Evolutionary conservation across 2,888 invertebrate species (phyloP).

Genomic region (Bedellia somnulentella): DNA sequence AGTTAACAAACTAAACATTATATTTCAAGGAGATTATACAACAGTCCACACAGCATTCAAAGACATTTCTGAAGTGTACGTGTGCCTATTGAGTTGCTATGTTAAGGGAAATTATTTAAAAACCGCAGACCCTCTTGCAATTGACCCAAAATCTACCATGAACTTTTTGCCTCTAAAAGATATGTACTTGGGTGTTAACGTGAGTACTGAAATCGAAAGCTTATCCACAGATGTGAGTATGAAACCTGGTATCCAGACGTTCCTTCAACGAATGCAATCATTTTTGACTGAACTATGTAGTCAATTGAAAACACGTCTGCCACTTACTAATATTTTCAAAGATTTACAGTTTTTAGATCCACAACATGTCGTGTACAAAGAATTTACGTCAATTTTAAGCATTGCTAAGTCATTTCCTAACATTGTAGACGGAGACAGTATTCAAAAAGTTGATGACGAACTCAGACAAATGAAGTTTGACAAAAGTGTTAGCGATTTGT

Average conservation of each 20-base stretch:
- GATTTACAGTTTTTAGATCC: not conserved
- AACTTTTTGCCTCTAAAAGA: not conserved
- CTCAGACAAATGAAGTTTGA: not conserved
- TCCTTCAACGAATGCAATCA: not conserved
- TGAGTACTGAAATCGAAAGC: not conserved
- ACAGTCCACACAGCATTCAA: not conserved
- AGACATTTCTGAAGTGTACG: not conserved
- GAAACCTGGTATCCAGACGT: constrained; percentile 1
- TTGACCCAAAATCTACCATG: not conserved
- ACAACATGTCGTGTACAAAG: not conserved
- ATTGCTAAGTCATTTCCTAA: not conserved
- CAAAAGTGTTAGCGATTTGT: constrained; percentile 1
- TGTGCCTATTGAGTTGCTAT: not conserved
- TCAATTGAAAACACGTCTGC: not conserved
- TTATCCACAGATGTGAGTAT: too few species aligned
- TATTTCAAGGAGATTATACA: not conserved
- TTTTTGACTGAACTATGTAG: not conserved
- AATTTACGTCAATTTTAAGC: not conserved
- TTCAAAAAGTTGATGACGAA: not conserved
- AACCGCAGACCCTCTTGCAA: not conserved
- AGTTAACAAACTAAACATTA: not conserved
- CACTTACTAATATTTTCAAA: not conserved
- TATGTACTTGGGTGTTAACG: constrained; percentile 1
- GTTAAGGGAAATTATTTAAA: not conserved
- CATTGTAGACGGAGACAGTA: not conserved